These are phyloP conservation scores for Hyla sarda DNA, from an alignment of 2,113 vertebrate species.

Conservation along the genomic window DNA sequence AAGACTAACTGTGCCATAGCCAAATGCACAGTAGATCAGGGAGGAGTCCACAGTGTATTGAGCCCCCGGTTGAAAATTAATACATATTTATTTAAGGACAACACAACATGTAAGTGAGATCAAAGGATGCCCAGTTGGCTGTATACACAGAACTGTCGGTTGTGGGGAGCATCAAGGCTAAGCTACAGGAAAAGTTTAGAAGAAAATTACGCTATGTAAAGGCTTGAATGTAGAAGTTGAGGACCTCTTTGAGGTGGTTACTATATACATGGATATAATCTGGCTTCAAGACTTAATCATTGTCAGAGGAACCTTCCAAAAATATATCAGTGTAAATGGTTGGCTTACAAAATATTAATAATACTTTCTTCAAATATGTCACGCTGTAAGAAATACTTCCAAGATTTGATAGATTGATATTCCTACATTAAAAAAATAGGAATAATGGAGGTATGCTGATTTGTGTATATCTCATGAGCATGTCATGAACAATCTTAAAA, in stretches of 20 bases:
- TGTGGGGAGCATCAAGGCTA: background rate
- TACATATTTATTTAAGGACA: constrained; percentile 47
- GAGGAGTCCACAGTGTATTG: background rate
- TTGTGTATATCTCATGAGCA: background rate
- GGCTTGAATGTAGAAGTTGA: background rate
- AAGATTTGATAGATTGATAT: background rate
- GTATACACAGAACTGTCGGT: background rate
- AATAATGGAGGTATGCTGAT: background rate
- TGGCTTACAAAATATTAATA: background rate
- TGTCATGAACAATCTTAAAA: background rate
- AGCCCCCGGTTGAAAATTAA: constrained; percentile 11
- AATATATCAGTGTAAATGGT: background rate
- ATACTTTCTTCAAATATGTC: background rate
- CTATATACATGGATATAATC: background rate
- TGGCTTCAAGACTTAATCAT: background rate
- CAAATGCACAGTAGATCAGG: constrained; percentile 26
- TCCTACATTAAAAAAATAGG: background rate
- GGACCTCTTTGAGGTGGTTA: background rate
- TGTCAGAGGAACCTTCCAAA: background rate
- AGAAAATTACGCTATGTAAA: background rate
- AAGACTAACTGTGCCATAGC: constrained; percentile 44
- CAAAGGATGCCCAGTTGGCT: constrained; percentile 30
- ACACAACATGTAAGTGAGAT: constrained; percentile 26
- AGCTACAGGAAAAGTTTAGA: background rate
- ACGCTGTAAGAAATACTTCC: background rate